Conservation (phyloP, 2,797 vertebrate species). For the Pipistrellus nathusii region DNA sequence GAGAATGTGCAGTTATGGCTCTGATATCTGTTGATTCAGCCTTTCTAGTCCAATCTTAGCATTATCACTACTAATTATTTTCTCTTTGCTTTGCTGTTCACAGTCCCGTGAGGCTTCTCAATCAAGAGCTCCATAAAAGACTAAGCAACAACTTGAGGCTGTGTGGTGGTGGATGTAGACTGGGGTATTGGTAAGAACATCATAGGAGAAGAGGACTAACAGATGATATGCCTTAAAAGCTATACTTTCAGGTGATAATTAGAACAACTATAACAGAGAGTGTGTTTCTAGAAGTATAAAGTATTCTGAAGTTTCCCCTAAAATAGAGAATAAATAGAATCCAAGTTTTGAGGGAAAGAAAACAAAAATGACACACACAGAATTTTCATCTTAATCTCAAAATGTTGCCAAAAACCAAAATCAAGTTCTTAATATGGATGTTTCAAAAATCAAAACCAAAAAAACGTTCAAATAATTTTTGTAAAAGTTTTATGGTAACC, state of each 20-base stretch:
- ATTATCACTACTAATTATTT: slow-evolving; percentile 69
- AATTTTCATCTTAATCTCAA: slow-evolving; percentile 47
- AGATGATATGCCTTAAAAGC: not conserved
- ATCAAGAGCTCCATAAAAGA: slow-evolving; percentile 38
- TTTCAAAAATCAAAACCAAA: slow-evolving; percentile 22
- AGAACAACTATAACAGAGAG: not conserved
- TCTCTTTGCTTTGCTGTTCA: slow-evolving; percentile 44
- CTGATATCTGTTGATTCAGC: slow-evolving; percentile 58
- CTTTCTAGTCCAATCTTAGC: not conserved
- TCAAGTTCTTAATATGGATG: slow-evolving; percentile 23
- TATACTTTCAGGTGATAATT: slow-evolving; percentile 57
- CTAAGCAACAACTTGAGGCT: not conserved
- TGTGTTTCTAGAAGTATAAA: not conserved
- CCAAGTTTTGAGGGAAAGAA: not conserved
- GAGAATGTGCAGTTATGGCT: slow-evolving; percentile 58
- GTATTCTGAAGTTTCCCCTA: not conserved
- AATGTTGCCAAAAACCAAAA: slow-evolving; percentile 11
- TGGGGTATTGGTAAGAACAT: not conserved
- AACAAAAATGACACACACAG: not conserved
- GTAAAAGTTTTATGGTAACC: not conserved
- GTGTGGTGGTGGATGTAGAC: not conserved
- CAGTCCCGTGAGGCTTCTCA: slow-evolving; percentile 42
- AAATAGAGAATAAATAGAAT: not conserved
- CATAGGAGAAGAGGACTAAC: not conserved
- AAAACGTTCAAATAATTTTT: not conserved